A percentile compares a stretch with the other conserved stretches of the same genome.
phyloP scores from a whole-genome alignment of 1,140 invertebrate genomes.

The Lepidurus arcticus region DNA sequence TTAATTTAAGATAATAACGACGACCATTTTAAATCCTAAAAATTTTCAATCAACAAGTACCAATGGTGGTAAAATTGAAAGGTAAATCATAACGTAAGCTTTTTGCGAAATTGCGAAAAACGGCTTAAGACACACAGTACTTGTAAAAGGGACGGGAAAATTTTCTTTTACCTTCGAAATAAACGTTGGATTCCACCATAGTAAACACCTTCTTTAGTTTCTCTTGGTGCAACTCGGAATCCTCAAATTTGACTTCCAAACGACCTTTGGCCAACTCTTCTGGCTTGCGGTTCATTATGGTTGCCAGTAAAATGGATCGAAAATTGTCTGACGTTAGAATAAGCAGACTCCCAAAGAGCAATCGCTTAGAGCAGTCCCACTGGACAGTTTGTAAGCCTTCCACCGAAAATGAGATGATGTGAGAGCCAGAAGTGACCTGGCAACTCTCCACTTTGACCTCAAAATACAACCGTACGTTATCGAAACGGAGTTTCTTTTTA shows the following conservation, averaged over 20 bases:
- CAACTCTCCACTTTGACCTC: constrained; percentile 29
- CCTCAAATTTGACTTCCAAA: constrained; percentile 31
- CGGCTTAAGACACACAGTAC: too few relatives aligned
- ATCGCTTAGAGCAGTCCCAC: constrained; percentile 50
- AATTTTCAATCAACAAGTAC: too few relatives aligned
- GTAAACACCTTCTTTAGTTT: constrained; percentile 44
- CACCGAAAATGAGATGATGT: constrained; percentile 26
- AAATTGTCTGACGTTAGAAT: constrained; percentile 64
- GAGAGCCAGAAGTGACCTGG: background rate
- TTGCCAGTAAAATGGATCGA: constrained; percentile 58
- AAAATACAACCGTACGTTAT: constrained; percentile 34
- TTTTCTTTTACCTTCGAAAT: background rate
- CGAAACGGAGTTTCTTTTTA: constrained; percentile 22
- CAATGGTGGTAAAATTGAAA: too few relatives aligned
- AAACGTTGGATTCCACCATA: constrained; percentile 55
- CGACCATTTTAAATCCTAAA: too few relatives aligned
- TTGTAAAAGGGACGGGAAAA: too few relatives aligned
- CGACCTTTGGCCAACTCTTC: constrained; percentile 39
- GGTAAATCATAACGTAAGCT: too few relatives aligned
- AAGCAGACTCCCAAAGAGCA: constrained; percentile 66
- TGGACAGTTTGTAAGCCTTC: constrained; percentile 37
- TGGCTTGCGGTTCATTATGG: constrained; percentile 54
- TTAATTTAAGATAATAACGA: too few relatives aligned
- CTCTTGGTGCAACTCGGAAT: background rate
- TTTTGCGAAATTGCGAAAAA: too few relatives aligned